Evolutionary conservation across 2,113 vertebrate genomes (phyloP).

Genomic region (Seriola rivoliana): DNA sequence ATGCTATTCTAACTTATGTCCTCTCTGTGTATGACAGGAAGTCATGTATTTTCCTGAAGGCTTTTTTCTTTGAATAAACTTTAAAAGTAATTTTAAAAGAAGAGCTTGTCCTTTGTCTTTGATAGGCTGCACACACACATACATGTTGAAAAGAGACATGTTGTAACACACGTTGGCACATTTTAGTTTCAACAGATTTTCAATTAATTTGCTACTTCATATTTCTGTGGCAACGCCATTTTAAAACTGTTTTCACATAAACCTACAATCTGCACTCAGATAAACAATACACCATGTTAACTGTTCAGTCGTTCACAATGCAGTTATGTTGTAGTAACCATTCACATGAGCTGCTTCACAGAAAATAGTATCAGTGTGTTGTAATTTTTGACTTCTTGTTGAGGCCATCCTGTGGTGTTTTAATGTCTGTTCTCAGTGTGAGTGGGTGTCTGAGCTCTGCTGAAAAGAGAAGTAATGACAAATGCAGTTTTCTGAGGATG

Average conservation of each 20-base stretch:
- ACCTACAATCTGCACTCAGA: too few relatives aligned
- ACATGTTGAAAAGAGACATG: conserved; percentile 34
- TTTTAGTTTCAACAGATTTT: not conserved
- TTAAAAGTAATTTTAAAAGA: conserved; percentile 86
- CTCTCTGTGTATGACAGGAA: conserved; percentile 93
- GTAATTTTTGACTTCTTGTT: conserved; percentile 26
- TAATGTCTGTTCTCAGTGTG: conserved; percentile 5
- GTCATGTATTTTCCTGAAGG: conserved; percentile 88
- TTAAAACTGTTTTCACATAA: not conserved
- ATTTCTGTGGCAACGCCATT: not conserved
- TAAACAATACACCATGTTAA: too few relatives aligned
- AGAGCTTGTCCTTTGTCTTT: not conserved
- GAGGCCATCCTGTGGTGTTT: conserved; percentile 19
- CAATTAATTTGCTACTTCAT: not conserved
- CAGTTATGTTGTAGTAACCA: not conserved
- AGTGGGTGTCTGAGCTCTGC: conserved; percentile 1
- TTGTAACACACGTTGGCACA: conserved; percentile 26
- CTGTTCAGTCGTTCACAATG: not conserved
- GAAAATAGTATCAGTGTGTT: not conserved
- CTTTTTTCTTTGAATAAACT: conserved; percentile 93
- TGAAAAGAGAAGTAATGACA: conserved; percentile 49
- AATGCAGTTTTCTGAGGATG: not conserved
- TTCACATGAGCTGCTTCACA: not conserved
- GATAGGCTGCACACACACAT: not conserved
- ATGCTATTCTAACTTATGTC: conserved; percentile 92